Conservation (phyloP, 2,797 vertebrate species). For the Sebastes glaucus region DNA sequence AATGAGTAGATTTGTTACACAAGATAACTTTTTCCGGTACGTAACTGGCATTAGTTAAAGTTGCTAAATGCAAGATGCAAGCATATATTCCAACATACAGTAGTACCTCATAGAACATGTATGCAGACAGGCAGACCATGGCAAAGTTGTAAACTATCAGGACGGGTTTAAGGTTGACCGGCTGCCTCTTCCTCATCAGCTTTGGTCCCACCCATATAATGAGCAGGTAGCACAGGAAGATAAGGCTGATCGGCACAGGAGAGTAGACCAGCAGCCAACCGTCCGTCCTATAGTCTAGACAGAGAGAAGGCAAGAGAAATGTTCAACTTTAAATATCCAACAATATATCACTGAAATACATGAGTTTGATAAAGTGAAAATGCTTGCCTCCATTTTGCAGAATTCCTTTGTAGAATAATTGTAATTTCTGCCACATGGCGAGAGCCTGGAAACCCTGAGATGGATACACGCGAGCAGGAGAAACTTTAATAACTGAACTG, state of each 20-base stretch:
- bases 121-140: conserved; percentile 77
- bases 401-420: conserved; percentile 64
- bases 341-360: neutral
- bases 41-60: too few relatives aligned
- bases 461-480: neutral
- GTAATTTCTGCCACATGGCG: conserved; percentile 64
- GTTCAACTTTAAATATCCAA: neutral
- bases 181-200: conserved; percentile 49
- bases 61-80: too few relatives aligned
- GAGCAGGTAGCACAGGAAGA: conserved; percentile 77
- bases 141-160: conserved; percentile 78
- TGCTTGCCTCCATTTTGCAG: conserved; percentile 77
- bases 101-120: conserved; percentile 85
- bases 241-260: conserved; percentile 68
- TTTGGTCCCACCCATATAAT: conserved; percentile 71
- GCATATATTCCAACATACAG: too few relatives aligned
- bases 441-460: conserved; percentile 31
- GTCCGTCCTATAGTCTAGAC: conserved; percentile 81
- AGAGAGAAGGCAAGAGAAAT: neutral
- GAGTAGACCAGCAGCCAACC: conserved; percentile 77
- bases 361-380: neutral
- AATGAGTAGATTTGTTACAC: too few relatives aligned
- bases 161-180: conserved; percentile 64
- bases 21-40: too few relatives aligned
- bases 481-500: neutral